A percentile compares a stretch with the other conserved stretches of the same genome.
Evolutionary conservation across 2,797 vertebrate species (phyloP).

Genomic region (Smutsia temminckii): DNA sequence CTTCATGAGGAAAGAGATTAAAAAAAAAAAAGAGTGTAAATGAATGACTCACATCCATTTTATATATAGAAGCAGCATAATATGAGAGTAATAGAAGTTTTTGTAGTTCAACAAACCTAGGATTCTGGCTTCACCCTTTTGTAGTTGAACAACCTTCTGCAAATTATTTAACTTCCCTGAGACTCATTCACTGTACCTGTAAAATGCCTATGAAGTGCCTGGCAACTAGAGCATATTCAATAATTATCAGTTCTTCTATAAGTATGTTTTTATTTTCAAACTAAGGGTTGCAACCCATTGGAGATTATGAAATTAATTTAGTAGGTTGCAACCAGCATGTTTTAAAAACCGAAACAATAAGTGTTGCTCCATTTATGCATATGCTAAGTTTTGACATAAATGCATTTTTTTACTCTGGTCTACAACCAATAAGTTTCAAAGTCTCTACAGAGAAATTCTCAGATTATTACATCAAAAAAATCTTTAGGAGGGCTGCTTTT

Average conservation of each 20-base stretch:
- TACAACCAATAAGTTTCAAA: constrained; percentile 17
- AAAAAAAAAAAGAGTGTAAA: neutral
- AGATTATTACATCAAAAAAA: neutral
- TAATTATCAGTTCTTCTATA: neutral
- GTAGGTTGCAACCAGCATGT: neutral
- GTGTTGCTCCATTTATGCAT: neutral
- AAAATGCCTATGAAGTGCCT: neutral
- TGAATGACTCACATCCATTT: neutral
- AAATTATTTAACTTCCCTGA: neutral
- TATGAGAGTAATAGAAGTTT: neutral
- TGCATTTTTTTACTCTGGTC: neutral
- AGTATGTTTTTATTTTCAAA: neutral
- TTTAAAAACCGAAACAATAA: constrained; percentile 22
- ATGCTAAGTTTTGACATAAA: neutral
- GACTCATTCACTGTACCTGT: neutral
- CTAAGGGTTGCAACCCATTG: neutral
- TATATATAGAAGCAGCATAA: neutral
- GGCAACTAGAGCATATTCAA: neutral
- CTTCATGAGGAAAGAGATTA: neutral
- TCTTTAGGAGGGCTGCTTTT: neutral
- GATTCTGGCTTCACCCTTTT: neutral
- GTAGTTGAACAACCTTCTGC: neutral
- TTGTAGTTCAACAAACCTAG: neutral
- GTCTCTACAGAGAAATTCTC: constrained; percentile 23
- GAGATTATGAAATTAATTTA: neutral